Conservation (phyloP, 1,140 invertebrate species). For the Orchesella cincta region DNA sequence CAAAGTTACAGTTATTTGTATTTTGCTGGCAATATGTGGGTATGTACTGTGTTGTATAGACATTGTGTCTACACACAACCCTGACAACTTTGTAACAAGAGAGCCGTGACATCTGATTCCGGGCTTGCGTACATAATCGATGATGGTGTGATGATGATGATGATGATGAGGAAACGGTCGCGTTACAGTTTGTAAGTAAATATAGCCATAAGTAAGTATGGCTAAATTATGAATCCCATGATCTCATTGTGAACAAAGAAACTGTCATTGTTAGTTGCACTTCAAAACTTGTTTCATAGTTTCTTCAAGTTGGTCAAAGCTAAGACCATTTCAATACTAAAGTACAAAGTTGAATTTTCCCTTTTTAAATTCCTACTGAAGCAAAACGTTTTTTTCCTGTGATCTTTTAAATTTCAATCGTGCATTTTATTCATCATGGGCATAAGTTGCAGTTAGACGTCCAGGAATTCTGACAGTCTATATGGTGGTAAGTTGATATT, state of each 20-base stretch:
- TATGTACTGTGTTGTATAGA: slow-evolving; percentile 21
- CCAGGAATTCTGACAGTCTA: no score
- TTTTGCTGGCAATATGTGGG: slow-evolving; percentile 7
- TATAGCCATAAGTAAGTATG: slow-evolving; percentile 29
- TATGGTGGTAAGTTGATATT: slow-evolving; percentile 4
- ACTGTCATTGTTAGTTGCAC: no score
- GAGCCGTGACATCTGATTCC: slow-evolving; percentile 25
- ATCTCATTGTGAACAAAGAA: slow-evolving; percentile 22
- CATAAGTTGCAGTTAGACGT: no score
- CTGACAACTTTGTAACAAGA: slow-evolving; percentile 26
- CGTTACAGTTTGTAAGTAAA: slow-evolving; percentile 21
- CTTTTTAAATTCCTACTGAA: no score
- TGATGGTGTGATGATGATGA: not conserved
- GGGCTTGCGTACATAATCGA: slow-evolving; percentile 14
- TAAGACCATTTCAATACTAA: no score
- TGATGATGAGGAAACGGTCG: slow-evolving; percentile 17
- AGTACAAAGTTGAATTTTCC: no score
- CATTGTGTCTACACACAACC: slow-evolving; percentile 25
- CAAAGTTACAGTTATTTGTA: not conserved
- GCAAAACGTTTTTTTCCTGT: no score
- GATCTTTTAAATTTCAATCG: no score
- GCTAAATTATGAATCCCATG: slow-evolving; percentile 24
- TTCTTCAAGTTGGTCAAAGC: no score
- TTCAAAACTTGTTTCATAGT: no score
- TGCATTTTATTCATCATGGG: no score